Conservation (phyloP, 2,797 vertebrate species). For the Silurus lanzhouensis region DNA sequence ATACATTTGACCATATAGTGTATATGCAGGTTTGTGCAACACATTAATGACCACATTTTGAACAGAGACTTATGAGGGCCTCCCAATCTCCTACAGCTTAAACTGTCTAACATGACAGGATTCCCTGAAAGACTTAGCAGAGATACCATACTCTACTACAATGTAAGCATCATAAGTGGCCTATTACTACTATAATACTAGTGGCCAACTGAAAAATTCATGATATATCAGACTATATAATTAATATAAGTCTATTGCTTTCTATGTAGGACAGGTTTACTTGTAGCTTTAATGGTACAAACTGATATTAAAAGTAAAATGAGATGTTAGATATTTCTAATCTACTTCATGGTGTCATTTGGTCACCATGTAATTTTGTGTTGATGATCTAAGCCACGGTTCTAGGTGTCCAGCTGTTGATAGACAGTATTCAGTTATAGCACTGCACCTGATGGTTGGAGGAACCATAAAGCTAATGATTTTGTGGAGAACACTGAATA, state of each 20-base stretch:
- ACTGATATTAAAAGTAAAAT: no score
- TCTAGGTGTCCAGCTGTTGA: no score
- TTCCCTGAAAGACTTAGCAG: neutral
- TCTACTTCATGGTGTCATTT: no score
- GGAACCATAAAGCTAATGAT: neutral
- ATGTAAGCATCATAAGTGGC: neutral
- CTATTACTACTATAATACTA: neutral
- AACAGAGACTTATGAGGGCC: neutral
- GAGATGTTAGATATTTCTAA: no score
- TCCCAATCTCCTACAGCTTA: neutral
- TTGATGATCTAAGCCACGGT: neutral
- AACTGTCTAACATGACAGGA: neutral
- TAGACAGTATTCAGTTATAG: neutral
- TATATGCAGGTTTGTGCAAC: neutral
- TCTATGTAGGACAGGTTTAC: neutral
- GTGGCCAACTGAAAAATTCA: neutral
- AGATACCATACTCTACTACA: neutral
- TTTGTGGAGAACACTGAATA: neutral
- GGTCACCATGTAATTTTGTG: neutral
- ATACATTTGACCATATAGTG: neutral
- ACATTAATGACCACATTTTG: neutral
- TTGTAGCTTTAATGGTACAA: neutral
- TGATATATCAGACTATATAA: neutral
- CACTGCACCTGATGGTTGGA: neutral
- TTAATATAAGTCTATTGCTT: neutral